These are phyloP conservation scores for Scophthalmus maximus DNA, from an alignment of 2,113 vertebrate genomes.

Conservation along the genomic window DNA sequence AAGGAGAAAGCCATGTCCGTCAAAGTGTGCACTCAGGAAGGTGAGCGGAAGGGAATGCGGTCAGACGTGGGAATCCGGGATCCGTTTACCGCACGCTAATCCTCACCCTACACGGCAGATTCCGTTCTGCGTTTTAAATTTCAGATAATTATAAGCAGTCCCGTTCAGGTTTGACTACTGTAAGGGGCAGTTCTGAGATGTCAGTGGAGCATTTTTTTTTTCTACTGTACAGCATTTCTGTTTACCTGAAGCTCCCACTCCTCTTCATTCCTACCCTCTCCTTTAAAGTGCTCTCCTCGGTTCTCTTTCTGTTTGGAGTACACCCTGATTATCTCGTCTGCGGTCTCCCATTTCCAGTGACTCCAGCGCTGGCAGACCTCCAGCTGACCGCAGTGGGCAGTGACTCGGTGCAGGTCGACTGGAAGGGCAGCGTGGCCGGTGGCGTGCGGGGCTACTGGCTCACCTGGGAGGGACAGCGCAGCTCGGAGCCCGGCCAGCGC, in stretches of 20 bases:
- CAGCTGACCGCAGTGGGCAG: slow-evolving; percentile 81
- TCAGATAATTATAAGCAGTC: slow-evolving; percentile 36
- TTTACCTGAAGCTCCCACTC: not conserved
- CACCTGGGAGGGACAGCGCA: slow-evolving; percentile 81
- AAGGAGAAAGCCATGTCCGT: slow-evolving; percentile 90
- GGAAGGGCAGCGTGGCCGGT: slow-evolving; percentile 75
- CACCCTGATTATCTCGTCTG: not conserved
- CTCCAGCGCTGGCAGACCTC: slow-evolving; percentile 80
- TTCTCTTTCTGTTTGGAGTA: not conserved
- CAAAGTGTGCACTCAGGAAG: slow-evolving; percentile 90
- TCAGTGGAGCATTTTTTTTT: not conserved
- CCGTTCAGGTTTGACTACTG: slow-evolving; percentile 29
- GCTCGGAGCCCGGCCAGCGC: slow-evolving; percentile 35
- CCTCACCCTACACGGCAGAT: slow-evolving; percentile 20
- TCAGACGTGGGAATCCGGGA: not conserved
- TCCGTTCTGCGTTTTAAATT: slow-evolving; percentile 32
- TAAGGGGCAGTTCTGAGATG: not conserved
- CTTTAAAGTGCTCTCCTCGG: not conserved
- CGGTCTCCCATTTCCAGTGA: slow-evolving; percentile 62
- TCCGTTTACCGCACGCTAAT: slow-evolving; percentile 29
- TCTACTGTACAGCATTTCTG: not conserved
- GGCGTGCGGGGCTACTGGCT: slow-evolving; percentile 87
- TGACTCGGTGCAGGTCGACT: slow-evolving; percentile 84
- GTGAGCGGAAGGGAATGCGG: slow-evolving; percentile 66
- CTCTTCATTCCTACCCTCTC: not conserved